These are phyloP conservation scores for Dione vanillae DNA, from an alignment of 2,888 invertebrate species.

Conservation along the genomic window DNA sequence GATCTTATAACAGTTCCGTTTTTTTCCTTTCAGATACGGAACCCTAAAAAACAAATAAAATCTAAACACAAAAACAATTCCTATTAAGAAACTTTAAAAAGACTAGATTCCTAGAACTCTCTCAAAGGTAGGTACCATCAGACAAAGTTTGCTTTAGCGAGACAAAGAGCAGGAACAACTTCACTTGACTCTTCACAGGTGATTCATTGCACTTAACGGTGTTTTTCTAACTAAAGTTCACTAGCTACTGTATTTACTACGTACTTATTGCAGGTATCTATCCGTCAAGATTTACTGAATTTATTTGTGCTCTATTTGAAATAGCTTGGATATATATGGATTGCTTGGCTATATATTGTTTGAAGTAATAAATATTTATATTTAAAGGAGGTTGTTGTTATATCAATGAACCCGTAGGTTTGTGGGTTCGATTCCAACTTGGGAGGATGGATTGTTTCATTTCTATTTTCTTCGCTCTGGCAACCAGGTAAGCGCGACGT, in stretches of 20 bases:
- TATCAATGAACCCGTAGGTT: too few relatives aligned
- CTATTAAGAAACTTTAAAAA: conserved; percentile 24
- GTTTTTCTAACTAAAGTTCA: conserved; percentile 31
- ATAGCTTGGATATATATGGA: not conserved
- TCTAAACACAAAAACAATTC: conserved; percentile 12
- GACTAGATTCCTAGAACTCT: conserved; percentile 23
- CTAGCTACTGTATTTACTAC: conserved; percentile 19
- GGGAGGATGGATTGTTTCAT: too few relatives aligned
- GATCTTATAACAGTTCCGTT: too few relatives aligned
- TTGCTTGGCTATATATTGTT: not conserved
- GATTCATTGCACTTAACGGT: conserved; percentile 28
- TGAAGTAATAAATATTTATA: too few relatives aligned
- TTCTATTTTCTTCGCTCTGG: too few relatives aligned
- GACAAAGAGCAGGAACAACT: conserved; percentile 30
- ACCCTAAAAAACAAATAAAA: not conserved
- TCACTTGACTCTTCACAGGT: conserved; percentile 29
- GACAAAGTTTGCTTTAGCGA: conserved; percentile 26
- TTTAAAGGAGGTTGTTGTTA: too few relatives aligned
- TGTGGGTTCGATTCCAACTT: too few relatives aligned
- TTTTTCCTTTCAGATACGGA: too few relatives aligned
- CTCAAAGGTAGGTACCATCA: conserved; percentile 12
- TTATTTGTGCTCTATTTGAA: conserved; percentile 1
- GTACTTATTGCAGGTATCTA: conserved; percentile 19
- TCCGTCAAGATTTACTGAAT: conserved; percentile 26
- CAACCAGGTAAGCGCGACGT: too few relatives aligned